Base-by-base conservation (phyloP, 2,888 invertebrate species). In the Aporophyla lueneburgensis region DNA sequence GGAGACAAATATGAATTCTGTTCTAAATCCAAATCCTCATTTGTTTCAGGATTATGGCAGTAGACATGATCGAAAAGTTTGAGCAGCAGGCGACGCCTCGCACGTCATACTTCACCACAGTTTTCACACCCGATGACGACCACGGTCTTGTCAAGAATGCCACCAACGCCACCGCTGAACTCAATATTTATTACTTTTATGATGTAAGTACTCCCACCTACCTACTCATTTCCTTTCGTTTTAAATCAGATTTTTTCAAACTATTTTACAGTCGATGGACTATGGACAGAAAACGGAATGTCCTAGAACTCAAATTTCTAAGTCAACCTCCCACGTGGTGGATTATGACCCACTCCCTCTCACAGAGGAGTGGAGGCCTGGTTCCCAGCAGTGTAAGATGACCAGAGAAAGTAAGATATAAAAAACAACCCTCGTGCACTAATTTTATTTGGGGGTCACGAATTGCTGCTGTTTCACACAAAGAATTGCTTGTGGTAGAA, bases 131-230 rank as follows among this genome's bases (percentile, higher is more conserved):
- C 5, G 87, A 85, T 63, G 87, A 89, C 43, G 89, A 87, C 54
- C 86, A 87, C 33, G 88, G 83, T 51, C 40, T 79, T 27, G 66
- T 84, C 79, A 90, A 84, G 46, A 93, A 92, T 68, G 53, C 78
- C 33, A 92, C 91, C 4, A 90, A 91, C 77, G 74, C 72, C 76
- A 92, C 94, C 71, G 87, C 81, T 83, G 88, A 90, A 72, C 80
- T 93, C 70, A 94, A 95, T 84, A 68, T 89, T 33, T 96, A 94
- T 81, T 94, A 94, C 81, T 94, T 96, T 87, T 95, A 96, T 87
- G 94, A 94, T 71, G 95, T 95, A 84, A 94, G 95, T 71, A 27
- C n/a, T n/a, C n/a, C n/a, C n/a, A n/a, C n/a, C n/a, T n/a, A n/a
- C 16, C 0, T 56, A 27, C 27, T 27, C 0, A 24, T 65, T 46